Conservation (phyloP, 1,140 invertebrate genomes). For the Cyphomyrmex costatus region DNA sequence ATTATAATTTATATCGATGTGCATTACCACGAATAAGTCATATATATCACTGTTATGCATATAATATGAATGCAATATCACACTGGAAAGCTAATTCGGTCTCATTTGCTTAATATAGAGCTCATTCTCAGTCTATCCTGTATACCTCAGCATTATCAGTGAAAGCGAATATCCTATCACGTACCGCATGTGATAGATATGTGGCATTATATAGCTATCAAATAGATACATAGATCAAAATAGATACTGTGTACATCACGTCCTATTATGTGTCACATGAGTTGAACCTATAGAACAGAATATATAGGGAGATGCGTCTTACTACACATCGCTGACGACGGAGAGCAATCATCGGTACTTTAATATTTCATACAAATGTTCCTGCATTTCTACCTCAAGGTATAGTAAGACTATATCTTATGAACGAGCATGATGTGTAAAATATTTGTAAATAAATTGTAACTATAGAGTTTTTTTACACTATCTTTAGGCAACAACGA, state of each 20-base stretch:
- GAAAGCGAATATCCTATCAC: slow-evolving; percentile 53
- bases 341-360: slow-evolving; percentile 12
- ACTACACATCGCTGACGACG: slow-evolving; percentile 9
- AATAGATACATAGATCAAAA: slow-evolving; percentile 54
- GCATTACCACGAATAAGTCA: background rate
- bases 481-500: background rate
- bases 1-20: background rate
- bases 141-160: slow-evolving; percentile 24
- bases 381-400: slow-evolving; percentile 2
- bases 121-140: slow-evolving; percentile 46
- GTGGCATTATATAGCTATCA: slow-evolving; percentile 38
- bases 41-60: background rate
- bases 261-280: slow-evolving; percentile 47
- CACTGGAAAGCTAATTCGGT: slow-evolving; percentile 23
- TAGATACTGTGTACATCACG: slow-evolving; percentile 47
- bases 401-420: background rate
- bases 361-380: slow-evolving; percentile 20
- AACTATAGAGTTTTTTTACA: no score
- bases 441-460: slow-evolving; percentile 17
- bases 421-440: background rate
- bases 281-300: slow-evolving; percentile 16
- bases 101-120: slow-evolving; percentile 37
- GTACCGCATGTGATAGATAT: slow-evolving; percentile 31
- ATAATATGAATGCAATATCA: slow-evolving; percentile 7
- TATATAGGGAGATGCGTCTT: slow-evolving; percentile 30